phyloP scores from a whole-genome alignment of 2,888 invertebrate species.

The Nomada flava region DNA sequence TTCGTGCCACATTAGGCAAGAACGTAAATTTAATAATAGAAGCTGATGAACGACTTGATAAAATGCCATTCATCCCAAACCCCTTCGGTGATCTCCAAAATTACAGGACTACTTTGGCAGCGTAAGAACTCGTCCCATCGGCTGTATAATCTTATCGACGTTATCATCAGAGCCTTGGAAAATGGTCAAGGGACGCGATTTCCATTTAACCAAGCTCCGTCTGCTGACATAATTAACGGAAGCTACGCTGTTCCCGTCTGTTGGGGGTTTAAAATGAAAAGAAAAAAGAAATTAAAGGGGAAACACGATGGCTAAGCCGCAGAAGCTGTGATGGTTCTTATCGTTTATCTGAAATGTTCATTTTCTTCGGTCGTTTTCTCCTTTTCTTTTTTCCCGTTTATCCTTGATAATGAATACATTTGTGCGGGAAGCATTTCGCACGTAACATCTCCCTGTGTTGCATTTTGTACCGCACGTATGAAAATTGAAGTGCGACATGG shows the following conservation, averaged over 20 bases:
- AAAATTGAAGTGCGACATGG: too few relatives aligned
- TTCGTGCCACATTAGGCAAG: neutral
- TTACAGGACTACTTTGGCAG: conserved; percentile 15
- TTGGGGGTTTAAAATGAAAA: conserved; percentile 56
- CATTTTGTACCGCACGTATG: too few relatives aligned
- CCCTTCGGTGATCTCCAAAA: conserved; percentile 30
- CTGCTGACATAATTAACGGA: conserved; percentile 77
- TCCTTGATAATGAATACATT: conserved; percentile 25
- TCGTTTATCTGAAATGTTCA: conserved; percentile 51
- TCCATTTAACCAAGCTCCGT: conserved; percentile 71
- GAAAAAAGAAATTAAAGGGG: conserved; percentile 28
- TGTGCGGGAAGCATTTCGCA: too few relatives aligned
- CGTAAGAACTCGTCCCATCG: conserved; percentile 33
- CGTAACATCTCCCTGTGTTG: too few relatives aligned
- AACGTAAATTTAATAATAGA: neutral
- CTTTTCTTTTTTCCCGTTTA: conserved; percentile 34
- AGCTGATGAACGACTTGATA: neutral
- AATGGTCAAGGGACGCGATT: conserved; percentile 62
- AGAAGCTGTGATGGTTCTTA: conserved; percentile 35
- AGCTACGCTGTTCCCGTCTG: conserved; percentile 51
- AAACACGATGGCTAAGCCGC: conserved; percentile 66
- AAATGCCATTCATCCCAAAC: neutral
- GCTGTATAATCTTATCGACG: conserved; percentile 55
- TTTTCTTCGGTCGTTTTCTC: conserved; percentile 43
- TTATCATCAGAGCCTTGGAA: conserved; percentile 63